phyloP scores from a whole-genome alignment of 2,888 invertebrate species.

The Ypsolopha sequella region DNA sequence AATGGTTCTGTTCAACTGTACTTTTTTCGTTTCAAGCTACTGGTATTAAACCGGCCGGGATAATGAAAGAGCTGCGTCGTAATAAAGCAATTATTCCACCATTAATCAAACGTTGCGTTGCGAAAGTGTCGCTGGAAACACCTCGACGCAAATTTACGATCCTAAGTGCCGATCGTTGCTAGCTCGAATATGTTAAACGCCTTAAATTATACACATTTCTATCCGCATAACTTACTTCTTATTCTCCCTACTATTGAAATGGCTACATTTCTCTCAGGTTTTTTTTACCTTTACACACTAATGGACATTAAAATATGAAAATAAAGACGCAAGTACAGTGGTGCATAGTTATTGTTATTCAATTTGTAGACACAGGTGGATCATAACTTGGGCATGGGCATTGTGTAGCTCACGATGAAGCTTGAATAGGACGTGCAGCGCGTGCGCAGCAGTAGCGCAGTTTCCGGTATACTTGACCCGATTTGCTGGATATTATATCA shows the following conservation, averaged over 20 bases:
- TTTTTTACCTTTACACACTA: not conserved
- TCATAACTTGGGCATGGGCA: constrained; percentile 20
- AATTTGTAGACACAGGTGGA: constrained; percentile 19
- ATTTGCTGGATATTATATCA: constrained; percentile 37
- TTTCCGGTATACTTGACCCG: constrained; percentile 66
- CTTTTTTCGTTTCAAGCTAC: not conserved
- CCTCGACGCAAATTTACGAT: not conserved
- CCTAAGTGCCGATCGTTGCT: not conserved
- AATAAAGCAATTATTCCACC: constrained; percentile 12
- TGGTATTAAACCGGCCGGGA: constrained; percentile 1
- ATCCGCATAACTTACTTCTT: too few relatives aligned
- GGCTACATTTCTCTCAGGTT: not conserved
- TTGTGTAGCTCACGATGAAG: constrained; percentile 38
- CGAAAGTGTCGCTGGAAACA: constrained; percentile 7
- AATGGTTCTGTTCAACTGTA: not conserved
- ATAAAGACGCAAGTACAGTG: not conserved
- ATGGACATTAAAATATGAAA: not conserved
- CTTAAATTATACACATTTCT: too few relatives aligned
- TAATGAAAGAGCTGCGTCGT: constrained; percentile 7
- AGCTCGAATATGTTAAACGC: too few relatives aligned
- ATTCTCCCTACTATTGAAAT: too few relatives aligned
- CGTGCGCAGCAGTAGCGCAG: constrained; percentile 37
- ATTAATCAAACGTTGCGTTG: constrained; percentile 10
- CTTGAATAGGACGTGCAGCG: constrained; percentile 42
- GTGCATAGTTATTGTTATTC: not conserved